These are phyloP conservation scores for Thermophis baileyi DNA, from an alignment of 2,113 vertebrate genomes.

Conservation along the genomic window DNA sequence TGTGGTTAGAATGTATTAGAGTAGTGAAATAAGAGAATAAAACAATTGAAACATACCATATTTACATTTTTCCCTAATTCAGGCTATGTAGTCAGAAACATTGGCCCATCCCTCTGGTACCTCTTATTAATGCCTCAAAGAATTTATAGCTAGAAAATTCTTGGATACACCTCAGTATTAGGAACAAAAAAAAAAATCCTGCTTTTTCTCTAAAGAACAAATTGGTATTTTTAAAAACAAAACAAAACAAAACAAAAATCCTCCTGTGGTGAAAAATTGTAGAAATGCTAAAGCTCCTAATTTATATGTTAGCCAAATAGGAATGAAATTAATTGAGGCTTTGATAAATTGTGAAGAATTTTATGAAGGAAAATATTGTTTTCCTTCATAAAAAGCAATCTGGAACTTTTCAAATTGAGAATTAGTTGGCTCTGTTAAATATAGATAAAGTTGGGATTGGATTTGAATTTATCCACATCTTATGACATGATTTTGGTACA, in stretches of 20 bases:
- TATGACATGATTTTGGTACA: not conserved
- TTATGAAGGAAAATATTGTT: not conserved
- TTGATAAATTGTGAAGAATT: not conserved
- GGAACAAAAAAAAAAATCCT: not conserved
- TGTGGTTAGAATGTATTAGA: not conserved
- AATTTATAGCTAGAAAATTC: not conserved
- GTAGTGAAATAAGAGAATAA: not conserved
- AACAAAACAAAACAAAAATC: not conserved
- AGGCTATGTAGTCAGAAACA: not conserved
- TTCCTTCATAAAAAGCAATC: not conserved
- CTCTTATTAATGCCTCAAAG: not conserved
- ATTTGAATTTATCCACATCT: not conserved
- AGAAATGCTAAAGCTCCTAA: not conserved
- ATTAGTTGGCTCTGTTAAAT: not conserved
- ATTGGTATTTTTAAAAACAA: too few species aligned
- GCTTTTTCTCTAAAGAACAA: not conserved
- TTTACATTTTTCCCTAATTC: not conserved
- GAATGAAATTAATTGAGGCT: not conserved
- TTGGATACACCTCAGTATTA: not conserved
- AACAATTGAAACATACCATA: not conserved
- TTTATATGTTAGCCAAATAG: not conserved
- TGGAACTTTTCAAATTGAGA: constrained; percentile 1
- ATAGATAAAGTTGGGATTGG: not conserved
- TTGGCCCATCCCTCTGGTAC: not conserved
- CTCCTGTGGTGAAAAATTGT: not conserved